Percentiles rank a stretch among this genome's conserved stretches.
These are phyloP conservation scores for Campylorhamphus procurvoides DNA, from an alignment of 2,113 vertebrate genomes.

Conservation along the genomic window DNA sequence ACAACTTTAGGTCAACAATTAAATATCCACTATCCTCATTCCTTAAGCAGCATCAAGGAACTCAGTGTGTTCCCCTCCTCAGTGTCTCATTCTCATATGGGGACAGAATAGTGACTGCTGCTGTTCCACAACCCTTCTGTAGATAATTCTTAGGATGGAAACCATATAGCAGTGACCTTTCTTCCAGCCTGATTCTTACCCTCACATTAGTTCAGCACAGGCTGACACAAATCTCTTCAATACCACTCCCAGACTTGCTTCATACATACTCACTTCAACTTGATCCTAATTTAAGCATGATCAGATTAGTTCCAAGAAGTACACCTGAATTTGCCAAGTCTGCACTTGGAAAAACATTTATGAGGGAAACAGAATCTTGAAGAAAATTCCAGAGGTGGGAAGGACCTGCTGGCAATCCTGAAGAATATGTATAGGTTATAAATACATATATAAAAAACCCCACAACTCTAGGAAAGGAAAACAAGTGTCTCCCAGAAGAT, in stretches of 20 bases:
- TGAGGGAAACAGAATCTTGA: background rate
- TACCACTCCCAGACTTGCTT: background rate
- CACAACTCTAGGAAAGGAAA: background rate
- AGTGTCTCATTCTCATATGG: background rate
- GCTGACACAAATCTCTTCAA: background rate
- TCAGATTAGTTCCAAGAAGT: slow-evolving; percentile 1
- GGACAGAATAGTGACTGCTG: background rate
- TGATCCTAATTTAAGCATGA: background rate
- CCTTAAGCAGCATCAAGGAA: background rate
- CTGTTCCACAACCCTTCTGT: background rate
- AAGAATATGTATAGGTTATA: background rate
- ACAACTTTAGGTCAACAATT: background rate
- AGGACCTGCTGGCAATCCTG: background rate
- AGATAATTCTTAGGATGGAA: background rate
- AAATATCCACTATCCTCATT: background rate
- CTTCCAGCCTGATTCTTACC: background rate
- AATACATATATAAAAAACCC: background rate
- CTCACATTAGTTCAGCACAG: background rate
- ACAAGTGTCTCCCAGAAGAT: slow-evolving; percentile 15
- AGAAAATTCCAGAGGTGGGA: slow-evolving; percentile 36
- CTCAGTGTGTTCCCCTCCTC: background rate
- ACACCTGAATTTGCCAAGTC: slow-evolving; percentile 12
- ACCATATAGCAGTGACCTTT: accelerated
- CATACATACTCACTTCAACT: background rate
- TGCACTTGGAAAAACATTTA: slow-evolving; percentile 18